phyloP scores from a whole-genome alignment of 2,888 invertebrate genomes.

The Ochropacha duplaris region DNA sequence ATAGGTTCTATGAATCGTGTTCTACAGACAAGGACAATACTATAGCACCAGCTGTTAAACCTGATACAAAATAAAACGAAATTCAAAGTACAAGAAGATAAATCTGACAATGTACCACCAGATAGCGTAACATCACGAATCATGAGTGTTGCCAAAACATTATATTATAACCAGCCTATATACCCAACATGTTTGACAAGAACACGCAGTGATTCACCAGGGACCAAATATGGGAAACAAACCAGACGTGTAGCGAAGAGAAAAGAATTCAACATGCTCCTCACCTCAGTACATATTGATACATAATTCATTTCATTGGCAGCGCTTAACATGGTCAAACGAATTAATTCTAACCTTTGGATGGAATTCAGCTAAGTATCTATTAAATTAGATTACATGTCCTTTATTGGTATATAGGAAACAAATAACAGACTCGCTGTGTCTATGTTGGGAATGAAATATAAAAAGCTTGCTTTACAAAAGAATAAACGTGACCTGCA shows the following conservation, averaged over 20 bases:
- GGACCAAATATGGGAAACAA: constrained; percentile 55
- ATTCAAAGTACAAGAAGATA: constrained; percentile 18
- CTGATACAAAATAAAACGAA: constrained; percentile 8
- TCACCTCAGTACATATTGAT: constrained; percentile 43
- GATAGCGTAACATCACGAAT: constrained; percentile 9
- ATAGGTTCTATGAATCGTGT: background rate
- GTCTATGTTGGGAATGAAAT: constrained; percentile 8
- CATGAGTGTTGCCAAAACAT: constrained; percentile 18
- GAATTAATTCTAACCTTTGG: constrained; percentile 47
- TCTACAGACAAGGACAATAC: constrained; percentile 16
- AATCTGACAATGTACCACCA: constrained; percentile 11
- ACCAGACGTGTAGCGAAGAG: constrained; percentile 38
- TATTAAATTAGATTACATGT: constrained; percentile 43
- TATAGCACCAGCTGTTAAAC: constrained; percentile 19
- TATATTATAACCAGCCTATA: constrained; percentile 28
- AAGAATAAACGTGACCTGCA: constrained; percentile 37
- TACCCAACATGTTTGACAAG: constrained; percentile 35
- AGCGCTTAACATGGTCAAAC: constrained; percentile 56
- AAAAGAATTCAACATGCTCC: constrained; percentile 49
- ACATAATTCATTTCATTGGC: constrained; percentile 62
- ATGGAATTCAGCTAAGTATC: constrained; percentile 52
- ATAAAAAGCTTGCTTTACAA: background rate
- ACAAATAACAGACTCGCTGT: constrained; percentile 36
- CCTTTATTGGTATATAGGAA: constrained; percentile 62
- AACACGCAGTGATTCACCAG: constrained; percentile 56